Evolutionary conservation across 2,888 invertebrate genomes (phyloP), one percentile per base, ranked within the genome.

Genomic region (Gastracanthus pulcherrimus): DNA sequence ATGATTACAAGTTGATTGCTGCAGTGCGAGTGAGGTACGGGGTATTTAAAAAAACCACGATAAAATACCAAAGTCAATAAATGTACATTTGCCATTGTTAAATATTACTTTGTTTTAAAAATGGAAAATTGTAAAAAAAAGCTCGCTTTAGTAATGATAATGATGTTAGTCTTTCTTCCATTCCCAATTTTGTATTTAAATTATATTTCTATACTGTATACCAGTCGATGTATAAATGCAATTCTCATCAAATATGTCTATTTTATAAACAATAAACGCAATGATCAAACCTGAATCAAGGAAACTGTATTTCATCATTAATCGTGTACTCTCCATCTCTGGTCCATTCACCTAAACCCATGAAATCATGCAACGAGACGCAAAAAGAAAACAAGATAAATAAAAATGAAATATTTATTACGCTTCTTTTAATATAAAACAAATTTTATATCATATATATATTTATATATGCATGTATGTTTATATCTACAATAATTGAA

Each of bases 381-480:
- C 16, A 74, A 23, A 71, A 36, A 75, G 45, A 76, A 82, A 80
- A 79, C 69, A 76, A 80, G 36, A 66, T 71, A 77, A 82, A 77
- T 82, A 82, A 83, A 82, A 83, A 83, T 83, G 80, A 80, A 83
- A 81, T 84, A 85, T 85, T 86, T 85, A 85, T 85, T 86, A 85
- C 72, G 76, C 77, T 83, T 81, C n/a, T 85, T 85, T 58, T 29
- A 81, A 85, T 84, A 84, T 82, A 84, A 84, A 82, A 84, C 80
- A 84, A 85, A 84, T 83, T 82, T 83, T 84, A 82, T 85, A 84
- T 84, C 76, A 82, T 84, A 82, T 84, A n/a, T n/a, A 85, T 83
- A 85, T 85, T 79, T 76, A 77, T 83, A 83, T 84, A 79, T 77
- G 74, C 75, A 72, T 82, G 75, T 82, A 76, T 82, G 76, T 78